Conservation (phyloP, 2,113 vertebrate species). For the Nipponia nippon region DNA sequence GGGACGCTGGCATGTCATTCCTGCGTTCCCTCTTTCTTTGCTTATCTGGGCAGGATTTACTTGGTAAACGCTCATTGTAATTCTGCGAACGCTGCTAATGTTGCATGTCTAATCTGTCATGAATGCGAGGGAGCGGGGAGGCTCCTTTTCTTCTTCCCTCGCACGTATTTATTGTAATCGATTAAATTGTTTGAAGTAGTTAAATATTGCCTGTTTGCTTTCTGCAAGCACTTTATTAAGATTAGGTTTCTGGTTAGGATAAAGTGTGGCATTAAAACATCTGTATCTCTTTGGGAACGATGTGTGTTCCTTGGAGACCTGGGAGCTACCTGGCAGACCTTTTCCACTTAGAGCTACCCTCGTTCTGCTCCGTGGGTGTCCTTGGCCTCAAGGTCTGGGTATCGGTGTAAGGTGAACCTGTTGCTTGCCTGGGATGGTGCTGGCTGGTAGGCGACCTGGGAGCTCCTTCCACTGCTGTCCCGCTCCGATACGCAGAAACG, state of each 20-base stretch:
- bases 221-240: not conserved
- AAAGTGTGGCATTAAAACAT: not conserved
- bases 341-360: not conserved
- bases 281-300: not conserved
- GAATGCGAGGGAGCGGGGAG: not conserved
- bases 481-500: not conserved
- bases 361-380: not conserved
- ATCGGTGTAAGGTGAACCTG: rapidly evolving
- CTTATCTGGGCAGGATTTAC: not conserved
- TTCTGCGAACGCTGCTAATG: not conserved
- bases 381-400: not conserved
- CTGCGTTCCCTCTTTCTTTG: not conserved
- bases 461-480: not conserved
- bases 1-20: not conserved
- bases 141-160: not conserved
- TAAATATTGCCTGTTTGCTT: not conserved
- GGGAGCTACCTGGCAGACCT: not conserved
- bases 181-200: not conserved
- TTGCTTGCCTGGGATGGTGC: not conserved
- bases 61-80: not conserved
- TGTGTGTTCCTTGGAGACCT: not conserved
- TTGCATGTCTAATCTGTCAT: not conserved
- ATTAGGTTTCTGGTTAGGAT: not conserved
- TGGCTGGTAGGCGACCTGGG: not conserved
- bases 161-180: not conserved